These are phyloP conservation scores for Triops longicaudatus DNA, from an alignment of 1,140 invertebrate genomes.

Conservation along the genomic window DNA sequence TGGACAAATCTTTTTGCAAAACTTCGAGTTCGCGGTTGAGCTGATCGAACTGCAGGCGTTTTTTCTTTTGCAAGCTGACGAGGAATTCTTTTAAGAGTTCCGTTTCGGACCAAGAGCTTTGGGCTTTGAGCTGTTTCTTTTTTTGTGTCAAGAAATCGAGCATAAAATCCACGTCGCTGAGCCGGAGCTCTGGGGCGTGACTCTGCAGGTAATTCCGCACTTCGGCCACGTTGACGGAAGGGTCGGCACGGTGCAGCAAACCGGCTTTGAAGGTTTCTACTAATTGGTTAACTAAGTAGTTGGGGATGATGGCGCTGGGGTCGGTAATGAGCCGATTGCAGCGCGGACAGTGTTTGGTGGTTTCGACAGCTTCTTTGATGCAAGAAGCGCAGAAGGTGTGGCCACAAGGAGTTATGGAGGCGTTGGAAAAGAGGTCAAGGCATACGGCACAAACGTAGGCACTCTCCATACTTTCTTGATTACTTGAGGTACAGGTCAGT, in stretches of 20 bases:
- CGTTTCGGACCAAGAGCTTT: slow-evolving; percentile 66
- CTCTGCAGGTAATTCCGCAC: slow-evolving; percentile 43
- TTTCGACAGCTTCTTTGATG: slow-evolving; percentile 67
- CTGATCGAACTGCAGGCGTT: slow-evolving; percentile 60
- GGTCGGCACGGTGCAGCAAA: background rate
- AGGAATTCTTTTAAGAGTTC: slow-evolving; percentile 76
- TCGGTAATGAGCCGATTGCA: slow-evolving; percentile 64
- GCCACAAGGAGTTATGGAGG: slow-evolving; percentile 85
- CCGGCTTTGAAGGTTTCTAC: slow-evolving; percentile 60
- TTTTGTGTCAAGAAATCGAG: slow-evolving; percentile 66
- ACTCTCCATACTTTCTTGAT: slow-evolving; percentile 55
- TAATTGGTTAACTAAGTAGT: slow-evolving; percentile 76
- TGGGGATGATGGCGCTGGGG: slow-evolving; percentile 66
- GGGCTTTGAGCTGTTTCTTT: slow-evolving; percentile 69
- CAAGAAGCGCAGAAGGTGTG: slow-evolving; percentile 87
- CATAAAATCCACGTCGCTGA: slow-evolving; percentile 56
- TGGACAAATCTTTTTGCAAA: slow-evolving; percentile 69
- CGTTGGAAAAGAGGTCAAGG: slow-evolving; percentile 81
- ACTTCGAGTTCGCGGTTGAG: slow-evolving; percentile 61
- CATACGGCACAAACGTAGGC: slow-evolving; percentile 80
- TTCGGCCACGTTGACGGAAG: slow-evolving; percentile 44
- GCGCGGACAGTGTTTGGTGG: slow-evolving; percentile 74
- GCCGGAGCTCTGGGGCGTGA: slow-evolving; percentile 37
- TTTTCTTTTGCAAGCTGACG: slow-evolving; percentile 61
- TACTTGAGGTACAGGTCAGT: slow-evolving; percentile 15